Conservation (phyloP, 1,140 invertebrate genomes). For the Chionoecetes opilio region DNA sequence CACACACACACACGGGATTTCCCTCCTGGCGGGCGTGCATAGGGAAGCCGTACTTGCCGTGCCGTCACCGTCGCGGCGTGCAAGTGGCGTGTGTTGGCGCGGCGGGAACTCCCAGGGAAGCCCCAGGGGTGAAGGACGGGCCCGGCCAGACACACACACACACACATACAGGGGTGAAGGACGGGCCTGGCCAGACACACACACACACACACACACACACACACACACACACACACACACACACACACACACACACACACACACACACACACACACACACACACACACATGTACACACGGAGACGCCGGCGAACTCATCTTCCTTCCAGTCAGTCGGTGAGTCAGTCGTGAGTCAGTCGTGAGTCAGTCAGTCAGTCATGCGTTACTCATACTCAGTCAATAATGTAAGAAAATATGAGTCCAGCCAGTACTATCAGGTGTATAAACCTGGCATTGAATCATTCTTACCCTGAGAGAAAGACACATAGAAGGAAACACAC, state of each 20-base stretch:
- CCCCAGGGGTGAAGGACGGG: background rate
- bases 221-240: constrained; percentile 18
- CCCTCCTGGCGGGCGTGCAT: background rate
- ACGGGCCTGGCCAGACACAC: background rate
- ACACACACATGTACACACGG: background rate
- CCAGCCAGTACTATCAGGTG: too few relatives aligned
- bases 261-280: constrained; percentile 31
- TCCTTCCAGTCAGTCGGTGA: background rate
- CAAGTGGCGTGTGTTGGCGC: background rate
- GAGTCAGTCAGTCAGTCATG: background rate
- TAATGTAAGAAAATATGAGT: too few relatives aligned
- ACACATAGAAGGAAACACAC: too few relatives aligned
- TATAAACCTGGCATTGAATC: too few relatives aligned
- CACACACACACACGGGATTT: constrained; percentile 17
- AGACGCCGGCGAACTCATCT: too few relatives aligned
- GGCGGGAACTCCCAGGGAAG: background rate
- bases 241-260: constrained; percentile 27
- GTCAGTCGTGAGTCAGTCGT: background rate
- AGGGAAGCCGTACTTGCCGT: too few relatives aligned
- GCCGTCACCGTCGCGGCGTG: background rate
- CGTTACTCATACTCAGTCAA: background rate
- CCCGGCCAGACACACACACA: background rate
- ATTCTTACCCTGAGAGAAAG: too few relatives aligned
- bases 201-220: too few relatives aligned
- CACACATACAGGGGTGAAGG: background rate